Percentiles rank a stretch among this genome's conserved stretches.
phyloP scores from a whole-genome alignment of 2,797 vertebrate genomes.

The Sorex maritimensis region DNA sequence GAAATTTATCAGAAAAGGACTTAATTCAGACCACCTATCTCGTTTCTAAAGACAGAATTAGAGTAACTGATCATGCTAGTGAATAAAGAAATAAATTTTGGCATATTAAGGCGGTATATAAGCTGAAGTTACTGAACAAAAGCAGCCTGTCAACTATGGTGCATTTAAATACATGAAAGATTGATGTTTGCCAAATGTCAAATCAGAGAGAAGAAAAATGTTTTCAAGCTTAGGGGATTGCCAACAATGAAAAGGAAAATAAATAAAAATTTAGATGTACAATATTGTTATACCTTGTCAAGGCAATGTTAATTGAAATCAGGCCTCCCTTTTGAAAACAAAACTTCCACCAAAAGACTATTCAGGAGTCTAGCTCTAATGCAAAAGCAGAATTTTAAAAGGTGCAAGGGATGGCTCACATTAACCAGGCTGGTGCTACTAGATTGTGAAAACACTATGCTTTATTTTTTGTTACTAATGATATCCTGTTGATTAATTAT shows the following conservation, averaged over 20 bases:
- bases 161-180: constrained; percentile 65
- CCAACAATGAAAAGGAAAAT: constrained; percentile 81
- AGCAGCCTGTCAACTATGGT: constrained; percentile 66
- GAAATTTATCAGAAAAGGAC: constrained; percentile 35
- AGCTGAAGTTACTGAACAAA: constrained; percentile 70
- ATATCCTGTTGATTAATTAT: constrained; percentile 73
- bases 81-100: constrained; percentile 70
- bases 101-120: constrained; percentile 18
- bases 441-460: constrained; percentile 72
- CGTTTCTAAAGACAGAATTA: constrained; percentile 55
- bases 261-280: constrained; percentile 79
- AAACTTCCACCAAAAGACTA: constrained; percentile 71
- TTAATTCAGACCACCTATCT: neutral
- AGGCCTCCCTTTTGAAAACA: constrained; percentile 55
- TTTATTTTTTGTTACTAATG: constrained; percentile 68
- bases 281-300: constrained; percentile 78
- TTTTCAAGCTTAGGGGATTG: constrained; percentile 74
- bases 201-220: constrained; percentile 70
- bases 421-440: constrained; percentile 62
- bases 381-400: constrained; percentile 71
- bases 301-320: constrained; percentile 76
- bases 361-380: constrained; percentile 59
- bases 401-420: constrained; percentile 37
- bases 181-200: constrained; percentile 79
- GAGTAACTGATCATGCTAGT: constrained; percentile 37